Evolutionary conservation across 1,140 invertebrate genomes (phyloP).

Genomic region (Sycobia sp.): DNA sequence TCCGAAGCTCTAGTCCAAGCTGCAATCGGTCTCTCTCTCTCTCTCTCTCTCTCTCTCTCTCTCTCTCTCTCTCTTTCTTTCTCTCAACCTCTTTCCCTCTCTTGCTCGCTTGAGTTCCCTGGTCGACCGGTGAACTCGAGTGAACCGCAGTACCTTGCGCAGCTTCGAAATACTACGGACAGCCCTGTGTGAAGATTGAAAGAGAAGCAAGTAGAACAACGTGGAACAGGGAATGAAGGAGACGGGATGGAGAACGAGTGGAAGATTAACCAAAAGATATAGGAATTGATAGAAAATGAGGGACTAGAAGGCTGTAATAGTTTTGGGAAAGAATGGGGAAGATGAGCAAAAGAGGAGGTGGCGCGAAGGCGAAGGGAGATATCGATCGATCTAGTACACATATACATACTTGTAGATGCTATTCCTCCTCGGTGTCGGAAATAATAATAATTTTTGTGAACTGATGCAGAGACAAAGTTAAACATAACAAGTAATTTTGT

Average conservation of each 20-base stretch:
- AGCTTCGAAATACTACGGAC: conserved; percentile 33
- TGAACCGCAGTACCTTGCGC: conserved; percentile 43
- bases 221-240: background rate
- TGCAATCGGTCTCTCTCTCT: conserved; percentile 6
- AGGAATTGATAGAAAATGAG: conserved; percentile 15
- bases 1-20: background rate
- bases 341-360: background rate
- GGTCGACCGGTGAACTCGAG: conserved; percentile 55
- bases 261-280: conserved; percentile 21
- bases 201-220: background rate
- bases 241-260: conserved; percentile 20
- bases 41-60: conserved; percentile 31
- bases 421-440: too few species aligned
- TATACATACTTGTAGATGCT: too few species aligned
- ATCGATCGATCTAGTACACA: too few species aligned
- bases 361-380: too few species aligned
- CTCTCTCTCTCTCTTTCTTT: conserved; percentile 44
- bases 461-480: too few species aligned
- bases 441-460: too few species aligned
- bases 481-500: too few species aligned
- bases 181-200: conserved; percentile 28
- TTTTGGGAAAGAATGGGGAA: conserved; percentile 3
- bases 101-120: conserved; percentile 48
- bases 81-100: conserved; percentile 10
- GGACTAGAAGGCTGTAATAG: conserved; percentile 6